Evolutionary conservation across 2,113 vertebrate genomes (phyloP).

Genomic region (Fregetta grallaria): DNA sequence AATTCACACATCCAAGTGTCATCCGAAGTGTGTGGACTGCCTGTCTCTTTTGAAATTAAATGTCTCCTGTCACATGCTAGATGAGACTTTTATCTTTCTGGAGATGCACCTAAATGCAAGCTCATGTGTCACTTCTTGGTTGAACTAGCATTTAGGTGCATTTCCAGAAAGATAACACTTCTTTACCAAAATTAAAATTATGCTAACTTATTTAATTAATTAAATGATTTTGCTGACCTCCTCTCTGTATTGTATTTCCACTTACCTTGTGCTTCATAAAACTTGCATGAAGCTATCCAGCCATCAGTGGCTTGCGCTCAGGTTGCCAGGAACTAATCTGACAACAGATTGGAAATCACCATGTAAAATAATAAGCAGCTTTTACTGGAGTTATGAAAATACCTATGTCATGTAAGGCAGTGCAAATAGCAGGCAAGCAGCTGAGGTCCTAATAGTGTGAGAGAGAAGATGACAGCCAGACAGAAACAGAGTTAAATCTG

Average conservation of each 20-base stretch:
- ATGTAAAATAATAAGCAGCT: neutral
- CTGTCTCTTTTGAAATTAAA: accelerated
- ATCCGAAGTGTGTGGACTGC: accelerated
- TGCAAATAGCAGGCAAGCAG: neutral
- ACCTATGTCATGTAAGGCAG: neutral
- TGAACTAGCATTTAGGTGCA: neutral
- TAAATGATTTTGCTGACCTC: neutral
- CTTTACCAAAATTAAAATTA: neutral
- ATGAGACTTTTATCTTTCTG: neutral
- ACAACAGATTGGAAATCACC: neutral
- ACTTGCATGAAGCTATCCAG: conserved; percentile 21
- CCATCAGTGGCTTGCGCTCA: neutral
- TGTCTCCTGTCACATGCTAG: neutral
- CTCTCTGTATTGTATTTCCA: conserved; percentile 7
- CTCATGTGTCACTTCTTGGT: accelerated
- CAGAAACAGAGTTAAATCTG: neutral
- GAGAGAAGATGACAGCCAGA: neutral
- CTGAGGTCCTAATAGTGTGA: neutral
- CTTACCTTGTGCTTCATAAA: conserved; percentile 60
- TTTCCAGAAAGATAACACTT: neutral
- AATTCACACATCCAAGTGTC: accelerated
- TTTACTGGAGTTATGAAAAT: neutral
- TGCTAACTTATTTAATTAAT: neutral
- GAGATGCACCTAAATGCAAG: neutral
- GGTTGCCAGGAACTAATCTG: neutral